Conservation (phyloP, 2,888 invertebrate species). For the Disparrhopalites patrizii region DNA sequence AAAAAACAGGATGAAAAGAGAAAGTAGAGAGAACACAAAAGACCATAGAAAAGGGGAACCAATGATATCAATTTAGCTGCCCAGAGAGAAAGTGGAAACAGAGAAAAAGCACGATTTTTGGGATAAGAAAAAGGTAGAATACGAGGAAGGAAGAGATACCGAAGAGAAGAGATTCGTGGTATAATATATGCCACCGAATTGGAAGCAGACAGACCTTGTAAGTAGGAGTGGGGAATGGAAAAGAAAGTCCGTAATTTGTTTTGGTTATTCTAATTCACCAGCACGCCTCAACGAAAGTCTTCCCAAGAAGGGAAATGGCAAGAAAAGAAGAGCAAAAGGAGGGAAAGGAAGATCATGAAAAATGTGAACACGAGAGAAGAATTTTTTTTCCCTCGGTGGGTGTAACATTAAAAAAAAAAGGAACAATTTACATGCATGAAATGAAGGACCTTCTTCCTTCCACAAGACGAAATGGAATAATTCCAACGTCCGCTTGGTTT, state of each 20-base stretch:
- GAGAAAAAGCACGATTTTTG: too few relatives aligned
- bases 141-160: too few relatives aligned
- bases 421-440: constrained; percentile 35
- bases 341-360: constrained; percentile 30
- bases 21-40: too few relatives aligned
- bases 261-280: constrained; percentile 26
- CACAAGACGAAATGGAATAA: constrained; percentile 26
- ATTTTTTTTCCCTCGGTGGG: neutral
- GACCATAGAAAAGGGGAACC: too few relatives aligned
- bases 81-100: too few relatives aligned
- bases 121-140: too few relatives aligned
- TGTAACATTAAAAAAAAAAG: constrained; percentile 22
- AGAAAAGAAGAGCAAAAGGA: neutral
- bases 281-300: constrained; percentile 18
- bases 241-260: constrained; percentile 17
- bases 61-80: too few relatives aligned
- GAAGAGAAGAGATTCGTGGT: too few relatives aligned
- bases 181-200: too few relatives aligned
- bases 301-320: neutral
- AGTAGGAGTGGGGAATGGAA: too few relatives aligned
- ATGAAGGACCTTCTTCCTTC: constrained; percentile 20
- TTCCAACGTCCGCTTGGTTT: constrained; percentile 21
- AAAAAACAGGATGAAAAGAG: too few relatives aligned
- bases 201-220: too few relatives aligned
- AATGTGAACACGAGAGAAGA: constrained; percentile 34